Evolutionary conservation across 2,888 invertebrate species (phyloP).

Genomic region (Helobdella robusta): DNA sequence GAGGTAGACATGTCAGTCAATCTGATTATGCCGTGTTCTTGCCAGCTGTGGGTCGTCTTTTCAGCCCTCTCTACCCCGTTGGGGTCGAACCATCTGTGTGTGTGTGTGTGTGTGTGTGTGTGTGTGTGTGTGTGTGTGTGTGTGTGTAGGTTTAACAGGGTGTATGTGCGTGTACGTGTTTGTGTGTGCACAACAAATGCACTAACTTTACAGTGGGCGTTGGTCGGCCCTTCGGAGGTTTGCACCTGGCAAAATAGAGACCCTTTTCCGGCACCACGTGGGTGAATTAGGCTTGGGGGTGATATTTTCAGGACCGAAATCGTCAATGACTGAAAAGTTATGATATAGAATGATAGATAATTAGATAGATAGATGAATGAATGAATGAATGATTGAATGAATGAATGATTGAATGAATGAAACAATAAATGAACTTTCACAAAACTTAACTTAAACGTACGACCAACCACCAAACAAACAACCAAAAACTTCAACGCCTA

Average conservation of each 20-base stretch:
- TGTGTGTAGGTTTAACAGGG: neutral
- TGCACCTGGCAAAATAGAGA: conserved; percentile 32
- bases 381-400: neutral
- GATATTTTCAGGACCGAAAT: conserved; percentile 29
- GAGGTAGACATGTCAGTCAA: conserved; percentile 26
- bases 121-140: neutral
- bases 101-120: conserved; percentile 3
- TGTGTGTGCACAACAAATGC: neutral
- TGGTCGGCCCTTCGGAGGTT: conserved; percentile 33
- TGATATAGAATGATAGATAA: neutral
- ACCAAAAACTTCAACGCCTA: neutral
- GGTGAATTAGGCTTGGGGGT: conserved; percentile 29
- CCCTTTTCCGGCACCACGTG: conserved; percentile 31
- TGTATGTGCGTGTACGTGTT: neutral
- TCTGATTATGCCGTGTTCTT: conserved; percentile 21
- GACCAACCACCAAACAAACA: neutral
- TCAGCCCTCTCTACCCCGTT: conserved; percentile 21
- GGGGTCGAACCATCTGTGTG: conserved; percentile 30
- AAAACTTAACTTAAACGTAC: too few relatives aligned
- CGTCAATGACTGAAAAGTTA: conserved; percentile 32
- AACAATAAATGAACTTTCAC: too few relatives aligned
- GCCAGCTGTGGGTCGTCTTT: conserved; percentile 8
- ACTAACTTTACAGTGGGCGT: conserved; percentile 31
- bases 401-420: neutral
- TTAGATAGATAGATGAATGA: neutral